Evolutionary conservation across 2,888 invertebrate genomes (phyloP).

Genomic region (Blastobasis adustella): DNA sequence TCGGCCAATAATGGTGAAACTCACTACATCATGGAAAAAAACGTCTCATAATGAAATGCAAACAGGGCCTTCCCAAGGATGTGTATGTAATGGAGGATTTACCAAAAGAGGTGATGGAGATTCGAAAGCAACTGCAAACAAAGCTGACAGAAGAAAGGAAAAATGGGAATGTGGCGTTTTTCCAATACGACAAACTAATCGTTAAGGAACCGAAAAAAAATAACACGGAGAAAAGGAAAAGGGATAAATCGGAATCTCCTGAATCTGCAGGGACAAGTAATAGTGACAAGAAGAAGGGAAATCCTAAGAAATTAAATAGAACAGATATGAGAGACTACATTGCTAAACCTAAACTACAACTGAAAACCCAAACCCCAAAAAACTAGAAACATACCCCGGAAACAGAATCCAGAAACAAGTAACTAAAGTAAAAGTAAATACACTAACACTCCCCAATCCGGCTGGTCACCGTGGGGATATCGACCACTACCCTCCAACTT

Average conservation of each 20-base stretch:
- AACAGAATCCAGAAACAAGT: neutral
- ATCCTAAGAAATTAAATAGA: no score
- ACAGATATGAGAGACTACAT: no score
- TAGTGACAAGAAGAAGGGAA: neutral
- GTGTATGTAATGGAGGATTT: constrained; percentile 1
- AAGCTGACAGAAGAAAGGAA: neutral
- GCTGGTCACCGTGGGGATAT: constrained; percentile 1
- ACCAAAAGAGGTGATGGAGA: neutral
- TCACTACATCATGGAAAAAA: constrained; percentile 7
- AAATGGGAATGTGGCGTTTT: neutral
- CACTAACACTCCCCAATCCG: neutral
- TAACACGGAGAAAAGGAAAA: constrained; percentile 5
- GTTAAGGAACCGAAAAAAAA: constrained; percentile 3
- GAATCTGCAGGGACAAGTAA: neutral
- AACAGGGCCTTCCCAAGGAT: neutral
- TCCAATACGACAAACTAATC: neutral
- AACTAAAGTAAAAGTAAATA: neutral
- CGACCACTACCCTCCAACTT: neutral
- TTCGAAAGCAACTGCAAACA: neutral
- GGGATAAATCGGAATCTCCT: constrained; percentile 1
- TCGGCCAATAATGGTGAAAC: constrained; percentile 3
- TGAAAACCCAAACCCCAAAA: no score
- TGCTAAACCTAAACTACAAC: no score
- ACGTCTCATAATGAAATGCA: constrained; percentile 2
- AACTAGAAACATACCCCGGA: neutral